These are phyloP conservation scores for Meiosimyza decipiens DNA, from an alignment of 2,888 invertebrate genomes.

Conservation along the genomic window DNA sequence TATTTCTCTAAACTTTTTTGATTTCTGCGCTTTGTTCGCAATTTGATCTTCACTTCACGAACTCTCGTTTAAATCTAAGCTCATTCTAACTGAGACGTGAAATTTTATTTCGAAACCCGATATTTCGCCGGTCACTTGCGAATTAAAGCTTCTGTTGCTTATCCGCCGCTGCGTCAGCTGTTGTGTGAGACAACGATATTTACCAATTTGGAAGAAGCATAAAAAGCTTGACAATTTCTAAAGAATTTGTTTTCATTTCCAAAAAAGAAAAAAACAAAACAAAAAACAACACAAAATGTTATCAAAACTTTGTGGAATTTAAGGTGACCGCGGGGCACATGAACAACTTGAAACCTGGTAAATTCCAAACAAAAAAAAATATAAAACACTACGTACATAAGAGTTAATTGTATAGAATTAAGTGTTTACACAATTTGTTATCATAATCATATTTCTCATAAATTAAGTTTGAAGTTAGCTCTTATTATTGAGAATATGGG, in stretches of 20 bases:
- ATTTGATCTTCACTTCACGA: constrained; percentile 55
- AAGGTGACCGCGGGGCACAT: constrained; percentile 38
- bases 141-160: not conserved
- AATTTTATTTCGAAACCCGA: constrained; percentile 58
- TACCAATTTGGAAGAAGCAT: not conserved
- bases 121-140: constrained; percentile 3
- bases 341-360: too few species aligned
- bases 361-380: too few species aligned
- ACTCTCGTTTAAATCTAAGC: constrained; percentile 62
- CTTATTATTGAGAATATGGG: too few species aligned
- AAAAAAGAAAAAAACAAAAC: constrained; percentile 15
- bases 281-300: constrained; percentile 29
- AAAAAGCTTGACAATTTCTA: constrained; percentile 24
- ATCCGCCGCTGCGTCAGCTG: not conserved
- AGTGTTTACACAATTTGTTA: too few species aligned
- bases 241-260: constrained; percentile 34
- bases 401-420: too few species aligned
- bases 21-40: constrained; percentile 34
- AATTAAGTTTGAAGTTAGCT: too few species aligned
- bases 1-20: constrained; percentile 26
- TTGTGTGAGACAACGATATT: not conserved
- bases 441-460: too few species aligned
- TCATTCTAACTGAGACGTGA: constrained; percentile 58
- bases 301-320: constrained; percentile 37
- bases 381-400: too few species aligned